Conservation (phyloP, 1,140 invertebrate genomes). For the Papilio dardanus region DNA sequence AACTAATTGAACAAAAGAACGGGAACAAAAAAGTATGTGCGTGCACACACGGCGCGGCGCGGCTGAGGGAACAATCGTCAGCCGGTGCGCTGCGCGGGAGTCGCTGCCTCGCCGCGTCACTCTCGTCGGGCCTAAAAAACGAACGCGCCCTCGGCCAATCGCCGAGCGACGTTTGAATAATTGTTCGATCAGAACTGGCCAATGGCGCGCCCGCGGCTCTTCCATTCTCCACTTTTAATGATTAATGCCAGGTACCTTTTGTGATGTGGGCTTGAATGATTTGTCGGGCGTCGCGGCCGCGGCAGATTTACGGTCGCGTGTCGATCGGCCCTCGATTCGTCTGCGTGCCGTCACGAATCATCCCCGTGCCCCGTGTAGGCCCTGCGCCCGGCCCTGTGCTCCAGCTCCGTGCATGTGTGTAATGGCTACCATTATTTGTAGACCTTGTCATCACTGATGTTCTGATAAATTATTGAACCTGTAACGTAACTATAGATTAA, state of each 20-base stretch:
- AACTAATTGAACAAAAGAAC: conserved; percentile 30
- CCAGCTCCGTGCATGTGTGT: conserved; percentile 13
- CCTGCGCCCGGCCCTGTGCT: neutral
- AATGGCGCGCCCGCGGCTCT: conserved; percentile 65
- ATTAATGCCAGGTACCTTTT: conserved; percentile 67
- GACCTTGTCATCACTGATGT: conserved; percentile 40
- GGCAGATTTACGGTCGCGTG: conserved; percentile 72
- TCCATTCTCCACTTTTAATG: conserved; percentile 65
- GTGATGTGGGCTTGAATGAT: conserved; percentile 72
- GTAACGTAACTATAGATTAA: neutral
- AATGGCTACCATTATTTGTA: conserved; percentile 43
- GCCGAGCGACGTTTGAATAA: conserved; percentile 68
- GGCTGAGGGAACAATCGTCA: conserved; percentile 44
- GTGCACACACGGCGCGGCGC: conserved; percentile 39
- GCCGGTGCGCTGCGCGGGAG: conserved; percentile 67
- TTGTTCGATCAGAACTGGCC: conserved; percentile 66
- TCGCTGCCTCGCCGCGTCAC: conserved; percentile 70
- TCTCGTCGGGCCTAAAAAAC: conserved; percentile 70
- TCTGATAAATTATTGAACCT: conserved; percentile 18
- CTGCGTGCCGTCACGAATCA: conserved; percentile 42
- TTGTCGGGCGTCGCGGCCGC: conserved; percentile 59
- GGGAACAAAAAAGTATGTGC: conserved; percentile 37
- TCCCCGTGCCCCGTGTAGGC: conserved; percentile 11
- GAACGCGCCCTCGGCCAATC: conserved; percentile 62
- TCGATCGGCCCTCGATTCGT: conserved; percentile 44